These are phyloP conservation scores for Poeciliopsis infans DNA, from an alignment of 2,797 vertebrate genomes.

Conservation along the genomic window DNA sequence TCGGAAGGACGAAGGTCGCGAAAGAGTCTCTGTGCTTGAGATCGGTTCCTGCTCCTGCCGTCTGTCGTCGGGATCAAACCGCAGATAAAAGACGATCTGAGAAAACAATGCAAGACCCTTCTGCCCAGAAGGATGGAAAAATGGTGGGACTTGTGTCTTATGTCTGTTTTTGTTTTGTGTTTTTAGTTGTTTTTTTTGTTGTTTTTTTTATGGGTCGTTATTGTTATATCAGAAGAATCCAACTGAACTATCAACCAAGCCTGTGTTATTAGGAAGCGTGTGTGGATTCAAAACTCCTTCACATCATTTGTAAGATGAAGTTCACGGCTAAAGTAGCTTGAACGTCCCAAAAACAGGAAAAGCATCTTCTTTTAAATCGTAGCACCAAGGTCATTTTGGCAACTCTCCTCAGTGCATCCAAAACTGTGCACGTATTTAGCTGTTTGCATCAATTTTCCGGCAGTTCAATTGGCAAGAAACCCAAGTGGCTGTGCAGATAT, in stretches of 20 bases:
- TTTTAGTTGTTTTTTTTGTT: neutral
- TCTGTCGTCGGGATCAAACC: neutral
- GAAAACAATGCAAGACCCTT: neutral
- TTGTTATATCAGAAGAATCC: neutral
- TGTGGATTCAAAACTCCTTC: neutral
- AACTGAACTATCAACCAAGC: neutral
- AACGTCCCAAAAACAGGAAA: neutral
- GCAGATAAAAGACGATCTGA: neutral
- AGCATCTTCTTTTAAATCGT: neutral
- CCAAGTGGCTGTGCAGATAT: constrained; percentile 4
- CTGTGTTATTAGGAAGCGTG: neutral
- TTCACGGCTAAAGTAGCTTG: constrained; percentile 14
- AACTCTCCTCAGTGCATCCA: neutral
- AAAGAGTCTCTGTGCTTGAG: neutral
- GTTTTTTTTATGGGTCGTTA: neutral
- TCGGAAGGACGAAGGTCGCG: neutral
- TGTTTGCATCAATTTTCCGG: neutral
- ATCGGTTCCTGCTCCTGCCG: neutral
- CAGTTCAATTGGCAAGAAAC: neutral
- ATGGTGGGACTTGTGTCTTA: neutral
- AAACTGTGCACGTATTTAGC: neutral
- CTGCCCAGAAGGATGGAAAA: neutral
- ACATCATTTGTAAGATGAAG: neutral
- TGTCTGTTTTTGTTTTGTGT: neutral
- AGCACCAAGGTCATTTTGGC: neutral